These are phyloP conservation scores for Sipha flava DNA, from an alignment of 1,140 invertebrate species.

Conservation along the genomic window DNA sequence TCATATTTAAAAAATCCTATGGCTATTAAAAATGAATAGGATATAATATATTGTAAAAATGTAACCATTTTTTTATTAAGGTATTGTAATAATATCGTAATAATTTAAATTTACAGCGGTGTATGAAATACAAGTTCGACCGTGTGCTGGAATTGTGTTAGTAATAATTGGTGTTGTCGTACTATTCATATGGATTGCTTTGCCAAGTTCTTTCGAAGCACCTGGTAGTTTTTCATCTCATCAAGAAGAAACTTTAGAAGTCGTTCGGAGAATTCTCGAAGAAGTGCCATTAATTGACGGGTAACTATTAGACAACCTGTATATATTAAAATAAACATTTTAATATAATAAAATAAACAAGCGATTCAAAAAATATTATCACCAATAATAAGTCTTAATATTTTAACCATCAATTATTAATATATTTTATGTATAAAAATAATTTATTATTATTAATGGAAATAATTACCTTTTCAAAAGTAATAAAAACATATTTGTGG, in stretches of 20 bases:
- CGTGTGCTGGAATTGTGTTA: conserved; percentile 33
- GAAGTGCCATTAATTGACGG: conserved; percentile 39
- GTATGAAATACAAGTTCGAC: conserved; percentile 23
- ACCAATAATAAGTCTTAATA: too few species aligned
- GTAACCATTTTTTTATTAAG: too few species aligned
- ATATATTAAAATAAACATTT: background rate
- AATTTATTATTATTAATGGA: too few species aligned
- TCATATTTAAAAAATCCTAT: too few species aligned
- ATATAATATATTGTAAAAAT: too few species aligned
- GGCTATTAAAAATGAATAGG: too few species aligned
- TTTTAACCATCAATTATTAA: too few species aligned
- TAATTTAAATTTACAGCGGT: background rate
- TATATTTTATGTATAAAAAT: too few species aligned
- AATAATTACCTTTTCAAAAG: too few species aligned
- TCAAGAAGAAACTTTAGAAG: conserved; percentile 33
- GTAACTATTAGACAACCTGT: conserved; percentile 27
- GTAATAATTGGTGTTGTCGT: conserved; percentile 37
- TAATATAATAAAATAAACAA: background rate
- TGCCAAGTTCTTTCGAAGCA: conserved; percentile 26
- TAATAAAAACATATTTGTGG: too few species aligned
- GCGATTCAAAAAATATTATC: too few species aligned
- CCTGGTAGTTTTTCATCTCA: background rate
- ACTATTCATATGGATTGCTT: conserved; percentile 36
- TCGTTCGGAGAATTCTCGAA: conserved; percentile 35
- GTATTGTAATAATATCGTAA: background rate